phyloP scores from a whole-genome alignment of 2,113 vertebrate genomes.

The Sander vitreus region DNA sequence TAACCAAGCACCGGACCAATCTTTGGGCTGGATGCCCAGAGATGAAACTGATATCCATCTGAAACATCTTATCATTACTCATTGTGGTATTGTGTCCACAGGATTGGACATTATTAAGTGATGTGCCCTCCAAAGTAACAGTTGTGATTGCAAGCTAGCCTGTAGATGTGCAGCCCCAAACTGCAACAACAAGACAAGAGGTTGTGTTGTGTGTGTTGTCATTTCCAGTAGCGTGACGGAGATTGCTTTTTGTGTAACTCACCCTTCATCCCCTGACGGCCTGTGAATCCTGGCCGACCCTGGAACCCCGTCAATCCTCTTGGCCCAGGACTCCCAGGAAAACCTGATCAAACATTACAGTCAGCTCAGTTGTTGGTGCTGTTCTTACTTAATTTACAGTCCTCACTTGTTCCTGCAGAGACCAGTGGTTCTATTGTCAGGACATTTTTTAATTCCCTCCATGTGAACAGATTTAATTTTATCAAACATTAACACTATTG shows the following conservation, averaged over 20 bases:
- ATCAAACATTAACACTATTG: background rate
- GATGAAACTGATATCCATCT: too few relatives aligned
- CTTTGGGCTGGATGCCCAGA: too few relatives aligned
- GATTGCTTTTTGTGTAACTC: slow-evolving; percentile 5
- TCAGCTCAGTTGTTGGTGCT: background rate
- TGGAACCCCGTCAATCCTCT: slow-evolving; percentile 75
- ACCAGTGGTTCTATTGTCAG: rapidly evolving
- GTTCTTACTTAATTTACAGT: background rate
- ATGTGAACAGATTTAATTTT: too few relatives aligned
- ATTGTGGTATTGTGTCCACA: background rate
- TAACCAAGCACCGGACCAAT: too few relatives aligned
- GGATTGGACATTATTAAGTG: too few relatives aligned
- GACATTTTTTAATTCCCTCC: too few relatives aligned
- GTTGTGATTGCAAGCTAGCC: too few relatives aligned
- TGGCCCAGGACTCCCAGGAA: slow-evolving; percentile 73
- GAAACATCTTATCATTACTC: too few relatives aligned
- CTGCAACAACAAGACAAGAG: background rate
- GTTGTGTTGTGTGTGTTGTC: background rate
- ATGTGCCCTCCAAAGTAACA: too few relatives aligned
- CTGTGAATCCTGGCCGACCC: slow-evolving; percentile 73
- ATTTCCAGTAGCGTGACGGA: background rate
- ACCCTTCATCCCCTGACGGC: slow-evolving; percentile 80
- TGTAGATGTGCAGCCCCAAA: background rate
- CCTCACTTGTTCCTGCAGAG: background rate
- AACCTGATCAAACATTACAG: slow-evolving; percentile 61